Conservation (phyloP, 2,113 vertebrate genomes). For the Menura novaehollandiae region DNA sequence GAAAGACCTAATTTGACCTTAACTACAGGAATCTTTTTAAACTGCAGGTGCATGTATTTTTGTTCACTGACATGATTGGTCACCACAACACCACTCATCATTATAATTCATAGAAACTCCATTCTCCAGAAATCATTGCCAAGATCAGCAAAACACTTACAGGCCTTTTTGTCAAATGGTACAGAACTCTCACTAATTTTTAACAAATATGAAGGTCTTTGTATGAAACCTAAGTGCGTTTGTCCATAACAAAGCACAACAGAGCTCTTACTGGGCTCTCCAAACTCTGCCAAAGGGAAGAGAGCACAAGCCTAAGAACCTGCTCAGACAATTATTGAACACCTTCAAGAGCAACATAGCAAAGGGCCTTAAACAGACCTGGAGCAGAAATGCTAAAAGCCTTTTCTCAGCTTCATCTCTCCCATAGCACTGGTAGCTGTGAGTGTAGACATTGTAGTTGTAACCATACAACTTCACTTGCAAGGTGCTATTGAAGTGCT, state of each 20-base stretch:
- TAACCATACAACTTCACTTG: slow-evolving; percentile 87
- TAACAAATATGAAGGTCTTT: neutral
- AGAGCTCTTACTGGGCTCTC: neutral
- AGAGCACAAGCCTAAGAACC: neutral
- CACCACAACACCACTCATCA: neutral
- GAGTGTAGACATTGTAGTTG: slow-evolving; percentile 86
- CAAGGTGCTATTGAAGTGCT: slow-evolving; percentile 52
- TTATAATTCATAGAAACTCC: neutral
- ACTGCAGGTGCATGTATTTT: neutral
- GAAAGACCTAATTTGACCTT: neutral
- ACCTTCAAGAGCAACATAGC: neutral
- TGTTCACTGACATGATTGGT: neutral
- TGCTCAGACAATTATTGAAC: neutral
- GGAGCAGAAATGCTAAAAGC: slow-evolving; percentile 75
- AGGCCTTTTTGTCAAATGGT: neutral
- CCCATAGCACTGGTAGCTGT: slow-evolving; percentile 93
- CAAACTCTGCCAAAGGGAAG: neutral
- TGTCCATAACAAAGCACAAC: neutral
- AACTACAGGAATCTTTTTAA: neutral
- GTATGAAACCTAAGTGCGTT: neutral
- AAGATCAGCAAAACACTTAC: neutral
- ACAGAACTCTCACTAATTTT: neutral
- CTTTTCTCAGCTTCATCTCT: slow-evolving; percentile 88
- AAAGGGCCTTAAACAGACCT: slow-evolving; percentile 66
- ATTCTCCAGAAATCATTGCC: neutral